phyloP scores from a whole-genome alignment of 2,113 vertebrate genomes.

The Saguinus midas region DNA sequence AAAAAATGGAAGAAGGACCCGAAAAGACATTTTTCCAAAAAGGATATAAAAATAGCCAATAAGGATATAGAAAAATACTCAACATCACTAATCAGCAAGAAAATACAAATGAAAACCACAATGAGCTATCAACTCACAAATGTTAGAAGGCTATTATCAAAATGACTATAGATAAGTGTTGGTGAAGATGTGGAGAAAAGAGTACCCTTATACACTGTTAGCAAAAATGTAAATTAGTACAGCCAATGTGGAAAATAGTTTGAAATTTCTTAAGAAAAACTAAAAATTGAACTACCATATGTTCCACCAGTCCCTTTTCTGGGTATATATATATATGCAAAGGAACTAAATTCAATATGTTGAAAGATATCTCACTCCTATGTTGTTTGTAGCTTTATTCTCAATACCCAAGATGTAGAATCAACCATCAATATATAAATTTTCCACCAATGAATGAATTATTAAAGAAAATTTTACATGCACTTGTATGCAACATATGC shows the following conservation, averaged over 20 bases:
- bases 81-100: not conserved
- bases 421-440: not conserved
- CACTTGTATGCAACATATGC: no score
- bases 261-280: not conserved
- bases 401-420: no score
- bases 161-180: not conserved
- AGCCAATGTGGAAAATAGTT: not conserved
- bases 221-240: not conserved
- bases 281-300: not conserved
- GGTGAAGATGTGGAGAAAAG: not conserved
- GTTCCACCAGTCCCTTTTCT: not conserved
- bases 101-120: not conserved
- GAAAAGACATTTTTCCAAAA: not conserved
- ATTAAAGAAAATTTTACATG: not conserved
- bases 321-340: not conserved
- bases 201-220: not conserved
- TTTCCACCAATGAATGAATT: not conserved
- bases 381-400: not conserved
- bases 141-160: not conserved
- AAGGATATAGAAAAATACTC: not conserved
- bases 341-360: not conserved
- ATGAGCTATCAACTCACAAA: not conserved
- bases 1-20: not conserved
- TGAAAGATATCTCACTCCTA: not conserved
- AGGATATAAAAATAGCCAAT: not conserved